These are phyloP conservation scores for Piprites chloris DNA, from an alignment of 2,113 vertebrate species.

Conservation along the genomic window DNA sequence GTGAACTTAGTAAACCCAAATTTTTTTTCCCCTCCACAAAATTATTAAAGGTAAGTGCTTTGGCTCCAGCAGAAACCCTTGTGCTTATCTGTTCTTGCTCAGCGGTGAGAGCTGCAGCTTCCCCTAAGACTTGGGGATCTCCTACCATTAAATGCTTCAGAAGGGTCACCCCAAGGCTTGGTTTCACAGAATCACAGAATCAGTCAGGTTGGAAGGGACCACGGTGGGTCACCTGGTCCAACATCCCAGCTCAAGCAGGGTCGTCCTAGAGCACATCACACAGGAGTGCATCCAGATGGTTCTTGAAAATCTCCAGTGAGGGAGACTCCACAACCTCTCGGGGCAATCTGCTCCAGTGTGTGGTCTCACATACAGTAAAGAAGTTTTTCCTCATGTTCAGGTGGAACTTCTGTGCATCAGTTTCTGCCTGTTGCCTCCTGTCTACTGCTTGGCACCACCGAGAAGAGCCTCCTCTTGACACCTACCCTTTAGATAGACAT, in stretches of 20 bases:
- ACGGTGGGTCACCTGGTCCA: neutral
- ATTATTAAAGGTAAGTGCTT: neutral
- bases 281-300: neutral
- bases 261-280: neutral
- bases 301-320: neutral
- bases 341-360: neutral
- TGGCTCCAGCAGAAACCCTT: neutral
- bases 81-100: neutral
- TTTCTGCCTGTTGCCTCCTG: neutral
- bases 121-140: neutral
- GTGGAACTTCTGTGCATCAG: neutral
- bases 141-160: no score
- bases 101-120: neutral
- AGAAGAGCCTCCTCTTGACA: neutral
- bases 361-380: neutral
- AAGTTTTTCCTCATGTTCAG: neutral
- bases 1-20: neutral
- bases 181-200: neutral
- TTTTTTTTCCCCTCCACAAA: neutral
- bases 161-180: no score
- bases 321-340: neutral
- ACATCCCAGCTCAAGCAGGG: neutral
- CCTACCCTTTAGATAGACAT: neutral
- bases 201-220: neutral
- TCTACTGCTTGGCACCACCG: neutral